phyloP scores from a whole-genome alignment of 2,888 invertebrate genomes.

The Deilephila elpenor region DNA sequence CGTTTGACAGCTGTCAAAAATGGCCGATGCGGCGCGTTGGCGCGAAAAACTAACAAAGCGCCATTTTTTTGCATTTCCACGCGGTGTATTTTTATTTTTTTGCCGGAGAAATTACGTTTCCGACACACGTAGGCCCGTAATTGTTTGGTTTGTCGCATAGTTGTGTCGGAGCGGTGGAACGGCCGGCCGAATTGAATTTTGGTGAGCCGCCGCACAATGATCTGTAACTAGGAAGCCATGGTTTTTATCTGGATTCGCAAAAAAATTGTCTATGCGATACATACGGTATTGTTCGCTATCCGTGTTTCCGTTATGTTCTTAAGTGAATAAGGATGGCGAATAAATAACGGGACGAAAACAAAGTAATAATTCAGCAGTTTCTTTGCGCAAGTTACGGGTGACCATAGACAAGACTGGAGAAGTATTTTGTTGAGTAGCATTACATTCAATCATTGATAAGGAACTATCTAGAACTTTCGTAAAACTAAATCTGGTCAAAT shows the following conservation, averaged over 20 bases:
- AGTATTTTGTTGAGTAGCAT: no score
- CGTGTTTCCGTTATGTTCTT: neutral
- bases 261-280: slow-evolving; percentile 24
- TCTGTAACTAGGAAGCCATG: slow-evolving; percentile 59
- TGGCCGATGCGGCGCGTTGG: slow-evolving; percentile 69
- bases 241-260: slow-evolving; percentile 10
- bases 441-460: neutral
- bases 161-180: slow-evolving; percentile 60
- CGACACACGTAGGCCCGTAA: slow-evolving; percentile 77
- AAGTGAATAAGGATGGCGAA: neutral
- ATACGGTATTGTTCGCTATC: slow-evolving; percentile 5
- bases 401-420: neutral
- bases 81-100: slow-evolving; percentile 61
- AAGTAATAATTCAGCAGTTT: slow-evolving; percentile 3
- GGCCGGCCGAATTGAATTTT: slow-evolving; percentile 78
- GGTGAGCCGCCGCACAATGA: slow-evolving; percentile 66
- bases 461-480: neutral
- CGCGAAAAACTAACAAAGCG: slow-evolving; percentile 79
- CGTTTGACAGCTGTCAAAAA: slow-evolving; percentile 82
- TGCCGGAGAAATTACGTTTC: slow-evolving; percentile 79
- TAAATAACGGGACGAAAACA: slow-evolving; percentile 17
- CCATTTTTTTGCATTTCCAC: slow-evolving; percentile 70
- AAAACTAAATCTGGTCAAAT: neutral
- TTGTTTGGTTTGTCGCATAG: slow-evolving; percentile 81
- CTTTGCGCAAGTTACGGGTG: neutral